These are phyloP conservation scores for Choloepus hoffmanni DNA, from an alignment of 2,113 vertebrate genomes.

Conservation along the genomic window DNA sequence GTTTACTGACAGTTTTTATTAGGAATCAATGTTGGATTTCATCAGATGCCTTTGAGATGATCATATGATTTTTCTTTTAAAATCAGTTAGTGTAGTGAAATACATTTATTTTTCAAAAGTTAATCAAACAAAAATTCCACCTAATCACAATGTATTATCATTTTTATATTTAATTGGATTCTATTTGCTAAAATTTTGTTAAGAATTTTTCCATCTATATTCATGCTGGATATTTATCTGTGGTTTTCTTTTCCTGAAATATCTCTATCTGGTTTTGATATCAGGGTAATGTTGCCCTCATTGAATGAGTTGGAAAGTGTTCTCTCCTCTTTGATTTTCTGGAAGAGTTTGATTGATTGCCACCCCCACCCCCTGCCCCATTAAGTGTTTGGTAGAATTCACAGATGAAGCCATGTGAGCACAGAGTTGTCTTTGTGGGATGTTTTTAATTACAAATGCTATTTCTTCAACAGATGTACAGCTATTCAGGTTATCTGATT, in stretches of 20 bases:
- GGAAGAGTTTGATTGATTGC: too few relatives aligned
- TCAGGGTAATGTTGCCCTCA: too few relatives aligned
- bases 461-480: not conserved
- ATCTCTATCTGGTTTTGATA: too few relatives aligned
- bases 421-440: not conserved
- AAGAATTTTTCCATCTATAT: too few relatives aligned
- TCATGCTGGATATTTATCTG: too few relatives aligned
- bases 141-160: not conserved
- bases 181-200: too few relatives aligned
- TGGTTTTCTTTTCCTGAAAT: too few relatives aligned
- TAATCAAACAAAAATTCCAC: not conserved
- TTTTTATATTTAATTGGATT: not conserved
- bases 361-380: too few relatives aligned
- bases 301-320: too few relatives aligned
- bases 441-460: not conserved
- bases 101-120: not conserved
- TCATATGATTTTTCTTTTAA: not conserved
- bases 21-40: not conserved
- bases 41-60: not conserved
- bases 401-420: not conserved
- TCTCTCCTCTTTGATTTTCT: too few relatives aligned
- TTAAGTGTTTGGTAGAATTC: too few relatives aligned
- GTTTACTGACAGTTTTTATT: not conserved
- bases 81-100: not conserved
- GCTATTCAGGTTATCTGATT: not conserved